These are phyloP conservation scores for Sandelia bainsii DNA, from an alignment of 2,797 vertebrate genomes.

Conservation along the genomic window DNA sequence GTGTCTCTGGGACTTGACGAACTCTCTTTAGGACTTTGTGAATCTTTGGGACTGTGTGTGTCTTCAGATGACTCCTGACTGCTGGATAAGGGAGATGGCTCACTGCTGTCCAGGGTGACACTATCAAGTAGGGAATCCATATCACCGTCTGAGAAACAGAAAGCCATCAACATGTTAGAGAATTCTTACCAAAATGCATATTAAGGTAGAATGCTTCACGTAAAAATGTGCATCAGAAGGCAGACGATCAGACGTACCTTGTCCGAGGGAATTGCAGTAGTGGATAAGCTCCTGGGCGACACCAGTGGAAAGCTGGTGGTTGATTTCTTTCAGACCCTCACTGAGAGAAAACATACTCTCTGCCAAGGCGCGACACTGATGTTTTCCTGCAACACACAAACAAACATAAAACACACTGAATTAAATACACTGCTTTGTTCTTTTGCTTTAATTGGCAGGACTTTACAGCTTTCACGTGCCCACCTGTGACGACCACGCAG, in stretches of 20 bases:
- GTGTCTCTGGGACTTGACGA: conserved; percentile 63
- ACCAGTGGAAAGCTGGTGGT: conserved; percentile 90
- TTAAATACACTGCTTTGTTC: neutral
- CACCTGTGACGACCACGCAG: conserved; percentile 91
- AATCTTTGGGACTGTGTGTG: conserved; percentile 53
- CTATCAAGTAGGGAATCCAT: conserved; percentile 91
- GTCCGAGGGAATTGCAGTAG: conserved; percentile 91
- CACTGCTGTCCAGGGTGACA: conserved; percentile 85
- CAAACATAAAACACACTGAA: neutral
- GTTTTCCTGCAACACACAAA: conserved; percentile 87
- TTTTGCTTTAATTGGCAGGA: neutral
- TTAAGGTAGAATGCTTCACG: neutral
- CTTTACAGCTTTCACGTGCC: neutral
- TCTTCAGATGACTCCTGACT: conserved; percentile 79
- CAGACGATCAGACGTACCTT: conserved; percentile 82
- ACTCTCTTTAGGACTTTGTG: conserved; percentile 50
- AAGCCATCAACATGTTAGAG: neutral
- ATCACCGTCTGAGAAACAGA: conserved; percentile 87
- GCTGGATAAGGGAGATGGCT: conserved; percentile 81
- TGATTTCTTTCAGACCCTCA: conserved; percentile 92
- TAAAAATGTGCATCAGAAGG: neutral
- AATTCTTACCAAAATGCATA: conserved; percentile 19
- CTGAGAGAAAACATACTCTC: conserved; percentile 91
- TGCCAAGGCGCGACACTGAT: conserved; percentile 93
- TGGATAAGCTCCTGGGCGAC: conserved; percentile 89